Percentiles rank a stretch among this genome's conserved stretches.
Evolutionary conservation across 2,888 invertebrate genomes (phyloP).

Genomic region (Ornithoptera alexandrae): DNA sequence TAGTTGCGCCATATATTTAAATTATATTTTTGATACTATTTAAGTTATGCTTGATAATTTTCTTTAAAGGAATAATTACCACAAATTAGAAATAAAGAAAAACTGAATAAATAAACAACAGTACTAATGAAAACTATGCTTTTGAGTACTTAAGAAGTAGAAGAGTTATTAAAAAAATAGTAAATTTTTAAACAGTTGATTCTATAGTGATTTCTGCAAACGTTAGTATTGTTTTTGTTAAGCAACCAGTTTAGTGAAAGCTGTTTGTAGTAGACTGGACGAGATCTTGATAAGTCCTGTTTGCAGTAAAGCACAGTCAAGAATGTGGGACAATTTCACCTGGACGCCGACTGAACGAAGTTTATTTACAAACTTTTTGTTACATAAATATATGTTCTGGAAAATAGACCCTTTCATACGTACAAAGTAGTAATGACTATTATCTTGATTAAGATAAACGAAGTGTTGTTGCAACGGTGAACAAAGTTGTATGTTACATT

Average conservation of each 20-base stretch:
- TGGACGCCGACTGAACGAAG: conserved; percentile 6
- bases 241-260: conserved; percentile 28
- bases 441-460: conserved; percentile 16
- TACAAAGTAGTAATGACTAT: conserved; percentile 7
- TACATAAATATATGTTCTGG: conserved; percentile 6
- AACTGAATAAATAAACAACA: too few species aligned
- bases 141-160: too few species aligned
- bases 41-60: too few species aligned
- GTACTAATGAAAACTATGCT: too few species aligned
- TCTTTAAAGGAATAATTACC: too few species aligned
- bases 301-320: conserved; percentile 9
- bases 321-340: conserved; percentile 26
- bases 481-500: conserved; percentile 7
- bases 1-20: too few species aligned
- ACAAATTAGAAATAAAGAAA: too few species aligned
- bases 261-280: conserved; percentile 23
- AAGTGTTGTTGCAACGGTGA: conserved; percentile 8
- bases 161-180: too few species aligned
- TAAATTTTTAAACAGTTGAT: neutral
- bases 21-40: too few species aligned
- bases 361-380: conserved; percentile 9
- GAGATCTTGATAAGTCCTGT: conserved; percentile 26
- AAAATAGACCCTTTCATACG: neutral
- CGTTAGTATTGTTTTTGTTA: conserved; percentile 19
- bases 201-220: conserved; percentile 14